Evolutionary conservation across 2,113 vertebrate species (phyloP).

Genomic region (Euleptes europaea): DNA sequence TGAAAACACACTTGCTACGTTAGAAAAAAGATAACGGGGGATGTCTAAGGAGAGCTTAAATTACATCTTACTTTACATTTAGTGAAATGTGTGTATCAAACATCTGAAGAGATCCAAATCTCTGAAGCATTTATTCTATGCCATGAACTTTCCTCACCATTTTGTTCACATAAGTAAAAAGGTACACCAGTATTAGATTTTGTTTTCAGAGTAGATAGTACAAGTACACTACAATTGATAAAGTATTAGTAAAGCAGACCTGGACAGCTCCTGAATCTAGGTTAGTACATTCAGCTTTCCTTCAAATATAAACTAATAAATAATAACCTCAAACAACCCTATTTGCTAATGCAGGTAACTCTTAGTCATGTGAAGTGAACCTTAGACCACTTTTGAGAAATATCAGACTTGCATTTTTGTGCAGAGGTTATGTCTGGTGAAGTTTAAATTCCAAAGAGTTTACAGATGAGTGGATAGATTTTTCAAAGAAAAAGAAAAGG

Average conservation of each 20-base stretch:
- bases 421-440: not conserved
- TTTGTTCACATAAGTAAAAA: conserved; percentile 5
- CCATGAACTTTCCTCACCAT: not conserved
- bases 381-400: not conserved
- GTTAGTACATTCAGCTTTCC: not conserved
- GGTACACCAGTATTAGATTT: conserved; percentile 2
- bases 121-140: not conserved
- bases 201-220: not conserved
- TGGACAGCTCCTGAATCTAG: not conserved
- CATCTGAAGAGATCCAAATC: not conserved
- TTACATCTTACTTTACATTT: conserved; percentile 3
- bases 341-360: not conserved
- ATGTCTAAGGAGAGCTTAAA: not conserved
- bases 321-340: not conserved
- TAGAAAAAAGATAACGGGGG: conserved; percentile 3
- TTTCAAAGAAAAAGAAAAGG: too few species aligned
- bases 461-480: not conserved
- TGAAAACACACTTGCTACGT: not conserved
- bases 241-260: not conserved
- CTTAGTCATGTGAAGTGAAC: not conserved
- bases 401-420: not conserved
- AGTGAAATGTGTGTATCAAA: not conserved
- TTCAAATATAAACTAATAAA: not conserved
- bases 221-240: not conserved
- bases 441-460: not conserved